Base-by-base conservation (phyloP, 2,113 vertebrate genomes). In the Puffinus mauretanicus region DNA sequence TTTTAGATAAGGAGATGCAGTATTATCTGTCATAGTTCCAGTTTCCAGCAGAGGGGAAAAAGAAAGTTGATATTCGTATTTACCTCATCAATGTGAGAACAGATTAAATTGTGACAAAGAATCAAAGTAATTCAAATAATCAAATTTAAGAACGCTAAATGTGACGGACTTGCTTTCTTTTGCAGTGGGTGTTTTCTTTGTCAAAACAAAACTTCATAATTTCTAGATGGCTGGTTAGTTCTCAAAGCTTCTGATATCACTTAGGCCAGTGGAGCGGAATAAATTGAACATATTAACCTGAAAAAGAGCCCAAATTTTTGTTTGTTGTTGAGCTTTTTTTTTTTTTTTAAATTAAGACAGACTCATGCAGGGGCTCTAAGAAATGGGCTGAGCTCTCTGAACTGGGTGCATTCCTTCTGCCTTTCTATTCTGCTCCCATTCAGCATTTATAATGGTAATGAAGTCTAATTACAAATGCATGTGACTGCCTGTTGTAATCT, bases 381-480 rank as follows among this genome's bases (percentile, higher is more conserved):
- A 78, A 90, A 72, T 18, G 21, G 58, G 58, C 79, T 0, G 0
- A 92, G 61, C 60, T 83, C 67, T 85, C 38, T 72, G 76, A 88
- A 81, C 73, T 71, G 58, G 47, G 34, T 79, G 30, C 40, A 51
- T 95, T 97, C 71, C 62, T 95, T 71, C 64, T 95, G 85, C 75
- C 64, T 97, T 95, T 95, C 84, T 84, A 89, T 90, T 97, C 80
- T 91, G 77, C 78, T 96, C 67, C 89, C 89, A 98, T 98, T 98
- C 97, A 98, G 97, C 97, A 97, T 96, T 98, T 98, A 98, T 98
- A 98, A 98, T 98, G 98, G 97, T 98, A 98, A 99, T 98, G 98
- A 98, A 98, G 98, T 97, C 98, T 98, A 98, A 99, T 99, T 98
- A 99, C 98, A 99, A 98, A 99, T 99, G 98, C 98, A 98, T 98